Base-by-base conservation (phyloP, 2,888 invertebrate species). In the Cylloceria caligata region DNA sequence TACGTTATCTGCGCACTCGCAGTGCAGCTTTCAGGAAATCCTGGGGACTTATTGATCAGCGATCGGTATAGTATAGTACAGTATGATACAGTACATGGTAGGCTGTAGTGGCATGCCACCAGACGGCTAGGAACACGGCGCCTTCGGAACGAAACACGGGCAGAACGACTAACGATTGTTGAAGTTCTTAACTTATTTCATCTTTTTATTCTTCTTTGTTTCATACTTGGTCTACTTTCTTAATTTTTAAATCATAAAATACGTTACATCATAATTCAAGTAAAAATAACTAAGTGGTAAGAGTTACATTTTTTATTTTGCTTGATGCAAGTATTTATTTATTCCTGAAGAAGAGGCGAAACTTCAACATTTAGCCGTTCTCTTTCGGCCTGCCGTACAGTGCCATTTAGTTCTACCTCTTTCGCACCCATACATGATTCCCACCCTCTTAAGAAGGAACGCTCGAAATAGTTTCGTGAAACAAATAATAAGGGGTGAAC, bases 31-130 rank as follows among this genome's bases (percentile, higher is more conserved):
- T 71, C 73, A 81, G 74, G 81, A 85, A 87, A 87, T 83, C 84
- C 84, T 86, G 86, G 83, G 83, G 86, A 85, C 80, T 88, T 88
- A 88, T 88, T 88, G 88, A 88, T 88, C 88, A 85, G 81, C 82
- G 87, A 88, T 88, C 88, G 82, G 86, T 86, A 84, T 86, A 84
- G 64, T 83, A 84, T 62, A 45, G 81, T 64, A 65, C 30, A 11
- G 16, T 34, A 9, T 13, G 60, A 60, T 80, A 80, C 16, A 57
- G 80, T 64, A 36, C 39, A 30, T 55, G 24, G 34, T 11, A 55
- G 39, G 24, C 72, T 49, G 72, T 19, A 21, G 60, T 55, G 30
- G 52, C 60, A 49, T 42, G 64, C 57, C 11, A 69, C 13, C 47
- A 49, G n/a, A 60, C 60, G 19, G 60, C 60, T 34, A 30, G 47